These are phyloP conservation scores for Brachyhypopomus occidentalis DNA, from an alignment of 2,113 vertebrate genomes.

Conservation along the genomic window DNA sequence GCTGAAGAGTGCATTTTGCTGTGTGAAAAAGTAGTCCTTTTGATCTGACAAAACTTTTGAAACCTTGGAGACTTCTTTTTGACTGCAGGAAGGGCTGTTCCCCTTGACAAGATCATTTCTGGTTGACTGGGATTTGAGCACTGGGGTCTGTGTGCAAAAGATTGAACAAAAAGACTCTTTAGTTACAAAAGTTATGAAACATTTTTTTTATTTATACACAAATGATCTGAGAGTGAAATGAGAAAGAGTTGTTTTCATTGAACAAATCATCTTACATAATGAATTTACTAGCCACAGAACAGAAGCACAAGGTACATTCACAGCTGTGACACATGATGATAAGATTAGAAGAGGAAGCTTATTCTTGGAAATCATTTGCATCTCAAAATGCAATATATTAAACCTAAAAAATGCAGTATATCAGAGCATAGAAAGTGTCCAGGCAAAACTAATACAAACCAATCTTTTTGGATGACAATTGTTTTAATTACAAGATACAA, in stretches of 20 bases:
- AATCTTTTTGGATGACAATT: not conserved
- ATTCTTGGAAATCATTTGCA: not conserved
- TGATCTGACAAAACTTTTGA: conserved; percentile 44
- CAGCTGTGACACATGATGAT: conserved; percentile 45
- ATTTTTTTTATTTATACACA: not conserved
- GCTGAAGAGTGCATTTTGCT: conserved; percentile 70
- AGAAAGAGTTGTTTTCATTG: conserved; percentile 23
- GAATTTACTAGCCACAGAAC: not conserved
- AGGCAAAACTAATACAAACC: not conserved
- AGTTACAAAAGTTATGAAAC: not conserved
- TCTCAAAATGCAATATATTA: not conserved
- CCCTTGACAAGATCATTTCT: conserved; percentile 50
- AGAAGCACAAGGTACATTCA: conserved; percentile 38
- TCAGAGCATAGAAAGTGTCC: not conserved
- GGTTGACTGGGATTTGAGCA: conserved; percentile 41
- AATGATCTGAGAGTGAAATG: too few species aligned
- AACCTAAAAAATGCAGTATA: not conserved
- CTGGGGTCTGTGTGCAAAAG: conserved; percentile 56
- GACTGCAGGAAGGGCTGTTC: conserved; percentile 49
- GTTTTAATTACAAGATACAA: not conserved
- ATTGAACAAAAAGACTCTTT: conserved; percentile 6
- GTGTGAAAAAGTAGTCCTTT: conserved; percentile 65
- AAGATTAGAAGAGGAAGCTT: conserved; percentile 5
- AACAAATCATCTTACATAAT: too few species aligned
- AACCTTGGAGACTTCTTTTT: conserved; percentile 36